A percentile compares a stretch with the other conserved stretches of the same genome.
phyloP scores from a whole-genome alignment of 2,888 invertebrate genomes.

The Coelinius sp. region DNA sequence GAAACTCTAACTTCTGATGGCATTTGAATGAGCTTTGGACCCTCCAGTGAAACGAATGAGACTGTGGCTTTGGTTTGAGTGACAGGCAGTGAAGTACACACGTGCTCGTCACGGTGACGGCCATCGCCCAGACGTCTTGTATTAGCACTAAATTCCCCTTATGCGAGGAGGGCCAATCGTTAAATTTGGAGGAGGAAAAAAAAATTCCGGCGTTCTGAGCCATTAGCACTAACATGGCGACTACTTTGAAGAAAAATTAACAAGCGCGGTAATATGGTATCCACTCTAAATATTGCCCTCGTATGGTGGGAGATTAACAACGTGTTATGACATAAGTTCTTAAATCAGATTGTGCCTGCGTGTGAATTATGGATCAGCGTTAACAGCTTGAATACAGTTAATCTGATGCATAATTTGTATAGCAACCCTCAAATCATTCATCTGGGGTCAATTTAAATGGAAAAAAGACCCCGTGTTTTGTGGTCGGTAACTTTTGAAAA shows the following conservation, averaged over 20 bases:
- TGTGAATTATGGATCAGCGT: slow-evolving; percentile 18
- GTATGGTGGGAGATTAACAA: background rate
- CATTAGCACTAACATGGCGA: slow-evolving; percentile 50
- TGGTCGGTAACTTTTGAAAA: slow-evolving; percentile 25
- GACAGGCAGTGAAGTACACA: slow-evolving; percentile 67
- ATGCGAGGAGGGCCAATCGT: slow-evolving; percentile 68
- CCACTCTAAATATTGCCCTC: background rate
- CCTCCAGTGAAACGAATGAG: slow-evolving; percentile 44
- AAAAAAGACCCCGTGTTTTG: background rate
- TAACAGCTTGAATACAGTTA: background rate
- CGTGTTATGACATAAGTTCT: slow-evolving; percentile 21
- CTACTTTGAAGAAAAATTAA: slow-evolving; percentile 25
- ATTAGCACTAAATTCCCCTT: slow-evolving; percentile 53
- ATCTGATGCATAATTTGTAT: slow-evolving; percentile 23
- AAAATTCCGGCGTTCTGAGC: slow-evolving; percentile 41
- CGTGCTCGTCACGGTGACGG: slow-evolving; percentile 70
- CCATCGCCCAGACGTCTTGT: slow-evolving; percentile 65
- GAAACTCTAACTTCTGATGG: slow-evolving; percentile 40
- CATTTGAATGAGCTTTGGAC: slow-evolving; percentile 48
- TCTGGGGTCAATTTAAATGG: background rate
- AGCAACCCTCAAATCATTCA: background rate
- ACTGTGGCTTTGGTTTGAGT: slow-evolving; percentile 55
- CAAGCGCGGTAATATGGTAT: background rate
- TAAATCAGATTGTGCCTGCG: background rate
- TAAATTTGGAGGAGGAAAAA: slow-evolving; percentile 58